phyloP scores from a whole-genome alignment of 2,888 invertebrate genomes.

The Zhuqinia jingwanae region DNA sequence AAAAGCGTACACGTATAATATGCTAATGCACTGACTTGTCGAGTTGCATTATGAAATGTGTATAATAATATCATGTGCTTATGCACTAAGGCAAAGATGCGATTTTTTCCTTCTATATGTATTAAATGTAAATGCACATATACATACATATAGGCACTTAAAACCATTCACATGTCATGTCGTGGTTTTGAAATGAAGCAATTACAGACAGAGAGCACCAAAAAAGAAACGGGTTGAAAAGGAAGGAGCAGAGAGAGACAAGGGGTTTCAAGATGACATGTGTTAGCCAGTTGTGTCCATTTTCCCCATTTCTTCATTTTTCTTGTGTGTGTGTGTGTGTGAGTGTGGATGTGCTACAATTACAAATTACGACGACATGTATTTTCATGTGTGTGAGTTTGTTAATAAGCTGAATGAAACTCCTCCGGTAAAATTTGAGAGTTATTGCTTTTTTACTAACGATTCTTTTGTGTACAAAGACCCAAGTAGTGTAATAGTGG shows the following conservation, averaged over 20 bases:
- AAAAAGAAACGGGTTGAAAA: not conserved
- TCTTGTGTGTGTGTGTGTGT: not conserved
- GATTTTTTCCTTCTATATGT: not conserved
- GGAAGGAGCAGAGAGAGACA: conserved; percentile 3
- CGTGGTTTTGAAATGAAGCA: not conserved
- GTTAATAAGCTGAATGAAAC: no score
- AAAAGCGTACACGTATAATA: conserved; percentile 10
- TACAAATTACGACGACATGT: no score
- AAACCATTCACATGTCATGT: not conserved
- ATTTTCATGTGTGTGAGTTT: no score
- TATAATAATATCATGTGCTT: no score
- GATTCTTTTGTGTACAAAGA: no score
- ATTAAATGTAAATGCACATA: no score
- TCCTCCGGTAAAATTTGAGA: not conserved
- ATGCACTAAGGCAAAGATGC: no score
- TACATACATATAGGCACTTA: no score
- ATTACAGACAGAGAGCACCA: not conserved
- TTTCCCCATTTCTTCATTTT: not conserved
- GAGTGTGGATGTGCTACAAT: no score
- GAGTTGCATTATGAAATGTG: no score
- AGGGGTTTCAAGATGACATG: conserved; percentile 8
- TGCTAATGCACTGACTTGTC: not conserved
- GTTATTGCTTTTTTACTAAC: not conserved
- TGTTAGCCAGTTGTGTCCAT: conserved; percentile 30
- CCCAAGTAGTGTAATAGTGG: no score